Evolutionary conservation across 2,888 invertebrate genomes (phyloP), one percentile per base, ranked within the genome.

Genomic region (Amphipyra berbera): DNA sequence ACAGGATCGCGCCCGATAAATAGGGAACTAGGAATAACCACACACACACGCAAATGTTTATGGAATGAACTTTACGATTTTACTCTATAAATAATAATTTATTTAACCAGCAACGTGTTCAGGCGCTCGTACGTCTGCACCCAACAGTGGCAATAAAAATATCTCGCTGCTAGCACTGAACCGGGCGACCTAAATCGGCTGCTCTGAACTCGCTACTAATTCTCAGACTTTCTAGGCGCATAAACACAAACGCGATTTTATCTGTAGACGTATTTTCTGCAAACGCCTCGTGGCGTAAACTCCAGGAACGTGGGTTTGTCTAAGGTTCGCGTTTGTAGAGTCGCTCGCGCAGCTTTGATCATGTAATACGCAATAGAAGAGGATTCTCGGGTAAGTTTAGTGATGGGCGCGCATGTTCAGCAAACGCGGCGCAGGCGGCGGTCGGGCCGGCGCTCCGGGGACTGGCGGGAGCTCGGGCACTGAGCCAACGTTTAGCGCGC

Each of bases 121-220:
- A 84, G 84, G 85, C 87, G 89, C 85, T 88, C 87, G 88, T 87
- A 85, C 89, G 91, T 91, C 89, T 91, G 90, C 91, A 90, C 89
- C 88, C 86, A 89, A 91, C 90, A 87, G 90, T 88, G 88, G 90
- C 87, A 91, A 93, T 94, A 94, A 94, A 95, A 95, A 95, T 95
- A 95, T 92, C 94, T 89, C 92, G 88, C 91, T 91, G 91, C 91
- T 89, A 91, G 90, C 89, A 85, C 88, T 84, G 91, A 90, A 88
- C 94, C 94, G 94, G 94, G 94, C 93, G 94, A 95, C 94, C 94
- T 93, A 94, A 88, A 93, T 95, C 90, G 84, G 88, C 88, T 79
- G 88, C 87, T 87, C 79, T 78, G 80, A 79, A 84, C 81, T 85
- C 84, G 85, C 83, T 78, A 84, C 87, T 81, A 82, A 81, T 81